Evolutionary conservation across 1,140 invertebrate species (phyloP).

Genomic region (Penaeus vannamei): DNA sequence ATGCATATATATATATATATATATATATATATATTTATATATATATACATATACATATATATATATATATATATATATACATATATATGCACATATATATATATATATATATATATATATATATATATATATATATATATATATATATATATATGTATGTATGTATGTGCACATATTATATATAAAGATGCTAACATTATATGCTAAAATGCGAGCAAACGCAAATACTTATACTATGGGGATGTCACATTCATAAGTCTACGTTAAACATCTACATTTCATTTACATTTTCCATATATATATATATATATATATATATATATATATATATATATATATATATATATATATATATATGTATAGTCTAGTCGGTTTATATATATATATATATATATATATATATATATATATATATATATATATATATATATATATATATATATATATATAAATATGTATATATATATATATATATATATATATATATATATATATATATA

Average conservation of each 20-base stretch:
- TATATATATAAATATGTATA: conserved; percentile 4
- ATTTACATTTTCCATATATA: too few relatives aligned
- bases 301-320: not conserved
- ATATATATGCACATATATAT: conserved; percentile 16
- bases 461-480: conserved; percentile 16
- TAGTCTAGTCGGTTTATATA: too few relatives aligned
- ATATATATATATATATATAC: conserved; percentile 16
- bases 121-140: not conserved
- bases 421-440: conserved; percentile 16
- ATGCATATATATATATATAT: conserved; percentile 16
- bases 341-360: not conserved
- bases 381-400: conserved; percentile 16
- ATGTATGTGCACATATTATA: conserved; percentile 1
- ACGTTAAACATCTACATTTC: too few relatives aligned
- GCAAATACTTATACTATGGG: too few relatives aligned
- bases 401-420: conserved; percentile 5
- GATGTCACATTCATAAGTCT: too few relatives aligned
- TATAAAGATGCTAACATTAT: not conserved
- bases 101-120: conserved; percentile 16
- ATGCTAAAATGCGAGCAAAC: too few relatives aligned
- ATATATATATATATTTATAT: conserved; percentile 2
- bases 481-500: conserved; percentile 16
- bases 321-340: not conserved
- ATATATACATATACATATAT: not conserved
- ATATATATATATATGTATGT: not conserved